A percentile compares a stretch with the other conserved stretches of the same genome.
These are phyloP conservation scores for Eira barbara DNA, from an alignment of 2,113 vertebrate species.

Conservation along the genomic window DNA sequence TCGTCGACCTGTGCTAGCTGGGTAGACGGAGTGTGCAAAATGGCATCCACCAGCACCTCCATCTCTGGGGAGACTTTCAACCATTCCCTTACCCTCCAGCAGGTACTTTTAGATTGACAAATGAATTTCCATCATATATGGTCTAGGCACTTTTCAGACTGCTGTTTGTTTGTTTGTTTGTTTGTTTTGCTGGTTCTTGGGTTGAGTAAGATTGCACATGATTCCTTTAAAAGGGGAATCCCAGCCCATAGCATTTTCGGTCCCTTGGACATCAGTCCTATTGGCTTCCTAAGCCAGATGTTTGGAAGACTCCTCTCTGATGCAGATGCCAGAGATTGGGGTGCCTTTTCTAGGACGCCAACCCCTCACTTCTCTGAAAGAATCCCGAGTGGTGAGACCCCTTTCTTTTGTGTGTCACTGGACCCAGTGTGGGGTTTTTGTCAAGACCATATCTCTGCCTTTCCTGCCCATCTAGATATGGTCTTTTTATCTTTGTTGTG, in stretches of 20 bases:
- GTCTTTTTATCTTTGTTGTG: not conserved
- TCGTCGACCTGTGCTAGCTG: not conserved
- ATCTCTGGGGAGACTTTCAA: not conserved
- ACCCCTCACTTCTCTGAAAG: not conserved
- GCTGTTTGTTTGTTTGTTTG: too few relatives aligned
- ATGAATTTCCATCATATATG: not conserved
- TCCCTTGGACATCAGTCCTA: not conserved
- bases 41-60: not conserved
- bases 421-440: not conserved
- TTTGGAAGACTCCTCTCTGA: not conserved
- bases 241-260: not conserved
- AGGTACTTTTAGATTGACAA: not conserved
- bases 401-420: not conserved
- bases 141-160: not conserved
- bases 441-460: not conserved
- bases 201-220: not conserved
- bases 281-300: not conserved
- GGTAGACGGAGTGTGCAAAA: not conserved
- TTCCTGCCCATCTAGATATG: not conserved
- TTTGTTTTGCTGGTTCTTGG: not conserved
- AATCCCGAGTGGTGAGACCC: not conserved
- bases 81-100: not conserved
- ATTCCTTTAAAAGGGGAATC: not conserved
- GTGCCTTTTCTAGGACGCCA: not conserved
- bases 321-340: not conserved